phyloP scores from a whole-genome alignment of 2,797 vertebrate species.

The Centropyge bicolor region DNA sequence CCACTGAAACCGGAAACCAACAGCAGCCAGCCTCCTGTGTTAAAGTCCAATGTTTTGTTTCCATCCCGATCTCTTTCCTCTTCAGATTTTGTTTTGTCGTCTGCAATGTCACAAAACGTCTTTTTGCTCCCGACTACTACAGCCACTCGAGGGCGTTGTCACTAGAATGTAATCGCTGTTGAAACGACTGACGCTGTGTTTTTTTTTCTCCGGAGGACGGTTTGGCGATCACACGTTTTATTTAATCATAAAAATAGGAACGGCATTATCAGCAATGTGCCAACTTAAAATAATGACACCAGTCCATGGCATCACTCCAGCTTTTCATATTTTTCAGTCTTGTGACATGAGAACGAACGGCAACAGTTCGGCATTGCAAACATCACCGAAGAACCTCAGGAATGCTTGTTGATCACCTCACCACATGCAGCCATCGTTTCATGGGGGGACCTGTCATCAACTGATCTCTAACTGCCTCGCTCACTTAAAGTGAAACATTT shows the following conservation, averaged over 20 bases:
- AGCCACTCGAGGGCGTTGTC: too few relatives aligned
- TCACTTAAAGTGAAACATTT: too few relatives aligned
- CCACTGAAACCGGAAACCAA: too few relatives aligned
- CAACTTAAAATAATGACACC: neutral
- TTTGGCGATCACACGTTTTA: neutral
- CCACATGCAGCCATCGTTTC: neutral
- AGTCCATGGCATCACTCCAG: neutral
- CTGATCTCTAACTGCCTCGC: too few relatives aligned
- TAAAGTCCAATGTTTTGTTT: too few relatives aligned
- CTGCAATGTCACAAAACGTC: neutral
- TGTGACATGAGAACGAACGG: neutral
- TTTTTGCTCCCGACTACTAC: neutral
- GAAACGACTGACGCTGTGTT: too few relatives aligned
- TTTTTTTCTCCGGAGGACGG: too few relatives aligned
- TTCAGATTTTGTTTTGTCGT: neutral
- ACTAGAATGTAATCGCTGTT: too few relatives aligned
- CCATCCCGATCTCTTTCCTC: too few relatives aligned
- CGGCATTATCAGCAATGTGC: neutral
- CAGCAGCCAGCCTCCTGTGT: too few relatives aligned
- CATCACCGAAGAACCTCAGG: neutral
- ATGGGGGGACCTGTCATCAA: neutral
- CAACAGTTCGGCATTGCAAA: neutral
- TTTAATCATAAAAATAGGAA: neutral
- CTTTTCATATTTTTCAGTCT: neutral
- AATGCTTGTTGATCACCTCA: neutral